Base-by-base conservation (phyloP, 1,140 invertebrate genomes). In the Glossosoma conforme region DNA sequence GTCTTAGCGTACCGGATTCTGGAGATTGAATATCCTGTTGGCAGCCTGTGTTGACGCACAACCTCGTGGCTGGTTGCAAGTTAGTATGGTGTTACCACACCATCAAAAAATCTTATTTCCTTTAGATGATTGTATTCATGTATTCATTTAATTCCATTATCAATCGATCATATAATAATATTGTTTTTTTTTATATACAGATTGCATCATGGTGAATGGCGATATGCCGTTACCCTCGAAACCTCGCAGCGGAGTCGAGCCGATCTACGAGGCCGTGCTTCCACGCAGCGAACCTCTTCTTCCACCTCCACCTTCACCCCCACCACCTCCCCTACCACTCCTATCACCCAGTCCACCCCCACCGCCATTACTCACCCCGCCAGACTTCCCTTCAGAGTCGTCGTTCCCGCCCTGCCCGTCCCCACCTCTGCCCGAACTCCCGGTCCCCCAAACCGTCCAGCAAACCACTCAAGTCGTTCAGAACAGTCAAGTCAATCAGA, bases 241-340 rank as follows among this genome's bases (percentile, higher is more conserved):
- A 20, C 11, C 15, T 6, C 53, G 53, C 20, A 8, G 18, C 11
- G 17, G 38, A 10, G 49, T 40, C 5, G 55, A 58, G 43, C 55
- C 55, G 4, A 58, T 58, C 21, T 58, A 58, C 19, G 55, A 58
- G 45, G 40, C 55, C 17, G 55, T 58, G 14, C 33, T 58, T 6
- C 55, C 55, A 18, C 38, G 55, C 10, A 50, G 36, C 14, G 55
- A 58, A 14, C 65, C 66, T 0, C 68, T 66, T 3, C 66, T 71
- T n/a, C 60, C 64, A 3, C 67, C 69, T 10, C 69, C 67, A 0
- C 67, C 69, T 0, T 66, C 71, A 18, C 61, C 61, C 11, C 68
- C 68, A 9, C 56, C 69, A 0, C 64, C 62, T 0, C 64, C 68
- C 1, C 62, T 70, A 1, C 56, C 66, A 13, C 54, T 69, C 13